Conservation (phyloP, 2,888 invertebrate species). For the Drosophila mayaguana region DNA sequence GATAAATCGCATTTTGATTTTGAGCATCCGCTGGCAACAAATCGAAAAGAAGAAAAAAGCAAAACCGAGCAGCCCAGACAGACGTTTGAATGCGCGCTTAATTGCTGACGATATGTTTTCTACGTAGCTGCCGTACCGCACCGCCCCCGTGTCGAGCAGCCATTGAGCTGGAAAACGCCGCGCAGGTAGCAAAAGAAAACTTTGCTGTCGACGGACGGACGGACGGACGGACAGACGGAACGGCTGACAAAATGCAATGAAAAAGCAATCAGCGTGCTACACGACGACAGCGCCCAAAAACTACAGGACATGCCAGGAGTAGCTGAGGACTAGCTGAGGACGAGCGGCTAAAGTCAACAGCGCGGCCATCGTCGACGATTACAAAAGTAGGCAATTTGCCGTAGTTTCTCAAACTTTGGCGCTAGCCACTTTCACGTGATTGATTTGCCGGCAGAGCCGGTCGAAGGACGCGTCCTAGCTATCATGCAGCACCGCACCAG, state of each 20-base stretch:
- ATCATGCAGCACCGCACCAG: constrained; percentile 15
- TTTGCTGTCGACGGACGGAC: constrained; percentile 59
- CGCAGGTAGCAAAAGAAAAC: constrained; percentile 59
- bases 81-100: constrained; percentile 75
- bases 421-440: constrained; percentile 72
- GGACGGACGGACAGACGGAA: not conserved
- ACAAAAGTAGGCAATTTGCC: constrained; percentile 78
- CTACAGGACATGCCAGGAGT: constrained; percentile 32
- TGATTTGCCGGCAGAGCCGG: constrained; percentile 58
- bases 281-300: constrained; percentile 39
- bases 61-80: constrained; percentile 48
- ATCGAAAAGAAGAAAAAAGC: not conserved
- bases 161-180: constrained; percentile 69
- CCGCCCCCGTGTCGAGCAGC: constrained; percentile 10
- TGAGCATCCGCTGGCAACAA: constrained; percentile 46
- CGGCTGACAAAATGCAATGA: constrained; percentile 72
- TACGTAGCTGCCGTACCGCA: not conserved
- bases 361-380: constrained; percentile 36
- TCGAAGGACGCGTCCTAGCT: constrained; percentile 27
- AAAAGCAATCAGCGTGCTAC: constrained; percentile 72
- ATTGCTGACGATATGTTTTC: constrained; percentile 79
- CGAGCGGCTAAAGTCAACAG: constrained; percentile 53
- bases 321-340: constrained; percentile 22
- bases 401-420: constrained; percentile 74
- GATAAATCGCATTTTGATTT: constrained; percentile 72